Evolutionary conservation across 2,888 invertebrate species (phyloP).

Genomic region (Sabatieria punctata): DNA sequence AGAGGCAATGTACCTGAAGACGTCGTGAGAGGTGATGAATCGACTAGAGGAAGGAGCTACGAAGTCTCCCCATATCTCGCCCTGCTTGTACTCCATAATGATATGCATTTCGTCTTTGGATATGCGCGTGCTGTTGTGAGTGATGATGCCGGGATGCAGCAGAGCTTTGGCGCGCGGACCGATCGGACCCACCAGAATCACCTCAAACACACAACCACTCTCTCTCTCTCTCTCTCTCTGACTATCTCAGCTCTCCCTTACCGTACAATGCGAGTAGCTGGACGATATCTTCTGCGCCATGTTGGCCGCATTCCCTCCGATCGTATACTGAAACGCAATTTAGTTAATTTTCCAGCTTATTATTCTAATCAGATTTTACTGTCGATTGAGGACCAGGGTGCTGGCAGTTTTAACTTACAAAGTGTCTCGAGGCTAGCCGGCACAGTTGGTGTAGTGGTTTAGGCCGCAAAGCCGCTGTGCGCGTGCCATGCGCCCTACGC

Average conservation of each 20-base stretch:
- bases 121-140: constrained; percentile 27
- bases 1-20: too few relatives aligned
- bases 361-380: too few relatives aligned
- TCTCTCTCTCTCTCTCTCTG: neutral
- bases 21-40: constrained; percentile 37
- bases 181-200: constrained; percentile 37
- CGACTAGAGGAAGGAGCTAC: constrained; percentile 34
- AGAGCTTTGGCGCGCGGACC: constrained; percentile 34
- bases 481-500: too few relatives aligned
- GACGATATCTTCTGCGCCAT: constrained; percentile 31
- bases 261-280: neutral
- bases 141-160: constrained; percentile 31
- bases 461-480: too few relatives aligned
- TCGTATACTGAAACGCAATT: constrained; percentile 30
- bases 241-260: neutral
- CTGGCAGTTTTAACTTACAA: too few relatives aligned
- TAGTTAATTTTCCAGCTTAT: too few relatives aligned
- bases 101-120: constrained; percentile 36
- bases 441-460: too few relatives aligned
- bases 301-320: constrained; percentile 39
- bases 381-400: too few relatives aligned
- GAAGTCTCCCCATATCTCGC: constrained; percentile 32
- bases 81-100: constrained; percentile 37
- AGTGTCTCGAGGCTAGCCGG: too few relatives aligned
- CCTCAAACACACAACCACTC: constrained; percentile 20